Conservation (phyloP, 2,113 vertebrate species). For the Lipotes vexillifer region DNA sequence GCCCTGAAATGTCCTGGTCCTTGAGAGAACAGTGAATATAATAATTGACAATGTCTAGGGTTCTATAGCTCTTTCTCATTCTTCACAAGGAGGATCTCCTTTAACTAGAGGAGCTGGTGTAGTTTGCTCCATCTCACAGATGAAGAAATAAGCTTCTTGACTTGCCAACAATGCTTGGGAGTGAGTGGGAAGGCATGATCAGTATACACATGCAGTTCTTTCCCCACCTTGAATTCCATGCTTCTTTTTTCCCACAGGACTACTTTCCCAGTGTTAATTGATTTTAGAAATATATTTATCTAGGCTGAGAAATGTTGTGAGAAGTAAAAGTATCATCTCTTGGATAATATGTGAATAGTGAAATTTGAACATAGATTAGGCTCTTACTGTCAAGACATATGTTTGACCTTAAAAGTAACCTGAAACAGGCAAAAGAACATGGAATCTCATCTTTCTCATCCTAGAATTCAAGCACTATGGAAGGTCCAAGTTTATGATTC, state of each 20-base stretch:
- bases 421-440: neutral
- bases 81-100: neutral
- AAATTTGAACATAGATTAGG: neutral
- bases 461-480: neutral
- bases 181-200: neutral
- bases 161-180: rapidly evolving
- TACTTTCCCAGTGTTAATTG: neutral
- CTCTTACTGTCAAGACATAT: neutral
- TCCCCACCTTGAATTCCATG: neutral
- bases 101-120: neutral
- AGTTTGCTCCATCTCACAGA: neutral
- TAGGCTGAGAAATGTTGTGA: neutral
- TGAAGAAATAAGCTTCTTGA: neutral
- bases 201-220: neutral
- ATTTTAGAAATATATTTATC: neutral
- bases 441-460: neutral
- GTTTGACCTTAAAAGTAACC: neutral
- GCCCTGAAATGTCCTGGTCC: neutral
- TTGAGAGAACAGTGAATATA: neutral
- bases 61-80: neutral
- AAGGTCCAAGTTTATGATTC: neutral
- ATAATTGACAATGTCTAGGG: neutral
- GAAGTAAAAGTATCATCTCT: neutral
- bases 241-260: neutral
- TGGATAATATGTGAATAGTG: neutral